Evolutionary conservation across 2,797 vertebrate species (phyloP).

Genomic region (Tokudaia muenninki): DNA sequence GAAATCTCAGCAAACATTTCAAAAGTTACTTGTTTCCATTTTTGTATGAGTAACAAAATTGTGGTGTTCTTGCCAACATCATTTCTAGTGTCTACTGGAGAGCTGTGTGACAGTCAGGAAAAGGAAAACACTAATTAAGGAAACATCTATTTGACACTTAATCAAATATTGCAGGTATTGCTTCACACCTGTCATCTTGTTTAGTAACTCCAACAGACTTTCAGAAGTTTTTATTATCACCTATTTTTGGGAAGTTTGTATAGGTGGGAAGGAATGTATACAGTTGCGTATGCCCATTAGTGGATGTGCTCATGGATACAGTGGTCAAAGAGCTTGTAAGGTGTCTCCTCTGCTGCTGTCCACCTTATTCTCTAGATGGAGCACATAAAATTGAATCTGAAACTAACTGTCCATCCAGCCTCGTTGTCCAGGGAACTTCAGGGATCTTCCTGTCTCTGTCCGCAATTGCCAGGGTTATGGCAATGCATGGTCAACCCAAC

Average conservation of each 20-base stretch:
- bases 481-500: too few species aligned
- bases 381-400: background rate
- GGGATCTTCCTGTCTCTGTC: background rate
- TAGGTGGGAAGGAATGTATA: background rate
- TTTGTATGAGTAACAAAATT: background rate
- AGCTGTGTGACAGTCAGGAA: background rate
- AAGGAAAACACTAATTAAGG: background rate
- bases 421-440: background rate
- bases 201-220: background rate
- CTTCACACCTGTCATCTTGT: background rate
- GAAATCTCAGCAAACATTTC: background rate
- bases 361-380: background rate
- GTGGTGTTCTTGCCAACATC: background rate
- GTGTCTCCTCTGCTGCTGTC: background rate
- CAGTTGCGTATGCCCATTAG: background rate
- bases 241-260: background rate
- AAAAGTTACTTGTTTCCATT: background rate
- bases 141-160: background rate
- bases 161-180: constrained; percentile 17
- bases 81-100: background rate
- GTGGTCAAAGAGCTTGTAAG: background rate
- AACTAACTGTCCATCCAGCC: background rate
- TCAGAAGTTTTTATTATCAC: background rate
- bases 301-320: background rate
- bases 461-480: background rate